phyloP scores from a whole-genome alignment of 1,140 invertebrate genomes.

The Babylonia areolata region DNA sequence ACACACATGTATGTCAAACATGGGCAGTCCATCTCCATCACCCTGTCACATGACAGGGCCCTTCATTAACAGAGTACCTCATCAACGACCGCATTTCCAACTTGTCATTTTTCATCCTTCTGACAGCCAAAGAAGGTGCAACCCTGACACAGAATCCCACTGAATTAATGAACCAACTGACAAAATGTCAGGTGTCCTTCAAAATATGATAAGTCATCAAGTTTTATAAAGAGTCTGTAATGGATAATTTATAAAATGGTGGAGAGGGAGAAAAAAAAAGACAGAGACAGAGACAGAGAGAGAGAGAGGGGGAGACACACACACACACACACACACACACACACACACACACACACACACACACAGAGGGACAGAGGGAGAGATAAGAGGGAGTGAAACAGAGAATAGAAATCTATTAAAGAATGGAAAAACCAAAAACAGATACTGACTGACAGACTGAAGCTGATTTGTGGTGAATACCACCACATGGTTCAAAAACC shows the following conservation, averaged over 20 bases:
- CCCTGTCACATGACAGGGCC: background rate
- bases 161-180: too few species aligned
- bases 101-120: background rate
- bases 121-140: background rate
- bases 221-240: too few species aligned
- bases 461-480: too few species aligned
- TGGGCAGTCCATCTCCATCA: background rate
- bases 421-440: background rate
- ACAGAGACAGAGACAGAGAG: too few species aligned
- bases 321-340: background rate
- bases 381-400: background rate
- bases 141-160: too few species aligned
- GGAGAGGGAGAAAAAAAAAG: too few species aligned
- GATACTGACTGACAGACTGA: background rate
- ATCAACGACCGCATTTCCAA: background rate
- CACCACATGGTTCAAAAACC: too few species aligned
- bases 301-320: background rate
- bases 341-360: constrained; percentile 3
- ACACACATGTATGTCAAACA: background rate
- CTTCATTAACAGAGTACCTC: background rate
- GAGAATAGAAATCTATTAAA: background rate
- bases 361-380: too few species aligned
- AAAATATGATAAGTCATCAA: too few species aligned
- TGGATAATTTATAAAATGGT: too few species aligned
- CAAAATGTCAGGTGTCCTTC: too few species aligned